Evolutionary conservation across 2,888 invertebrate genomes (phyloP), one percentile per base, ranked within the genome.

Genomic region (Teinopalpus imperialis): DNA sequence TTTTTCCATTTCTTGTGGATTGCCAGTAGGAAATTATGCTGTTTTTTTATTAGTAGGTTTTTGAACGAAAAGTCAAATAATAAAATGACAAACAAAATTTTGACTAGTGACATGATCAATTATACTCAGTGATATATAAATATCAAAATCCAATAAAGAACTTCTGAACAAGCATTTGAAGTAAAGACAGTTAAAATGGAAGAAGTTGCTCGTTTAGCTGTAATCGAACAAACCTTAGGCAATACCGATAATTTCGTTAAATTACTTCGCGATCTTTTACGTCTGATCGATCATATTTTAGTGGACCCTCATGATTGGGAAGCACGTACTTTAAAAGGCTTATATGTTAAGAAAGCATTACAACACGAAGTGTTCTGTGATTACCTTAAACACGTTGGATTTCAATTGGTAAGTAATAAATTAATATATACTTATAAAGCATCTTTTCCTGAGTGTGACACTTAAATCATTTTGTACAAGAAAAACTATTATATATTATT

Each of bases 311-410:
- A 81, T 41, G 81, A 87, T 52, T 57, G 66, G 18, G 67, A 78
- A 27, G 40, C 67, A 18, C 69, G 83, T 46, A 74, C 61, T 12
- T 62, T 87, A 34, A 69, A 64, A 52, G 75, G 66, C 49, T 68
- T 71, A 42, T 43, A 65, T 44, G 51, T 86, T 1, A 70, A 68
- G 53, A 69, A 67, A 34, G 58, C 63, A 24, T 40, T 68, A 16
- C 59, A 66, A 39, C 61, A 63, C 43, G 64, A 76, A 7, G 66
- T 70, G 16, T 77, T 86, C 29, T 57, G 48, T 42, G 80, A 81
- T 24, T 88, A 86, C 47, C 61, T 88, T n/a, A 74, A 70, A 61
- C 82, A 83, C 45, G 61, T 86, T 23, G 85, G 85, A n/a, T 87
- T 83, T 54, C 56, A 57, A 48, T 26, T 51, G 65, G 87, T 88